phyloP scores from a whole-genome alignment of 2,888 invertebrate species.

The Listrodromus nycthemerus region DNA sequence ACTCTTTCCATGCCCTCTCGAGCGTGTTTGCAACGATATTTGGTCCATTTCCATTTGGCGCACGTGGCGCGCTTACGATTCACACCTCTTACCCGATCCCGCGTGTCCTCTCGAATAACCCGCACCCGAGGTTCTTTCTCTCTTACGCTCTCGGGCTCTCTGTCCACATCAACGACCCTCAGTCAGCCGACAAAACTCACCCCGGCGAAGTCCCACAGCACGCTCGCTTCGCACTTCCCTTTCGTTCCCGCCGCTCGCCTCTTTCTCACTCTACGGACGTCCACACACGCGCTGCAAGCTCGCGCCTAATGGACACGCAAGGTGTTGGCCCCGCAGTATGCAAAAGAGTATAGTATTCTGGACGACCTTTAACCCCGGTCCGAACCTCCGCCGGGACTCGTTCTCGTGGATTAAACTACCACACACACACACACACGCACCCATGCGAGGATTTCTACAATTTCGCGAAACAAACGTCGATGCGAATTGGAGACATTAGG shows the following conservation, averaged over 20 bases:
- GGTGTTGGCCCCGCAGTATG: conserved; percentile 79
- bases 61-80: conserved; percentile 83
- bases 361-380: conserved; percentile 52
- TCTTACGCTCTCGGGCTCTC: conserved; percentile 42
- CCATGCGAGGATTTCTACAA: neutral
- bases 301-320: conserved; percentile 82
- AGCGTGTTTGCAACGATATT: conserved; percentile 83
- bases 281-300: conserved; percentile 61
- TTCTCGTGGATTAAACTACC: conserved; percentile 57
- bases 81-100: conserved; percentile 78
- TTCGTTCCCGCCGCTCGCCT: conserved; percentile 18
- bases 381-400: conserved; percentile 15
- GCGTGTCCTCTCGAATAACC: conserved; percentile 46
- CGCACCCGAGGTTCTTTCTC: conserved; percentile 29
- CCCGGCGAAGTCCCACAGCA: conserved; percentile 38
- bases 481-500: conserved; percentile 24
- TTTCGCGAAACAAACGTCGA: conserved; percentile 32
- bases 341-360: conserved; percentile 75
- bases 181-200: conserved; percentile 61
- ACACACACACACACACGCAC: neutral
- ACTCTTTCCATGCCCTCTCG: conserved; percentile 75
- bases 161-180: conserved; percentile 32
- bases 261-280: conserved; percentile 44
- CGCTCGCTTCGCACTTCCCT: conserved; percentile 4
- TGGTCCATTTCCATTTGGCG: conserved; percentile 84